Evolutionary conservation across 2,113 vertebrate genomes (phyloP).

Genomic region (Panthera uncia): DNA sequence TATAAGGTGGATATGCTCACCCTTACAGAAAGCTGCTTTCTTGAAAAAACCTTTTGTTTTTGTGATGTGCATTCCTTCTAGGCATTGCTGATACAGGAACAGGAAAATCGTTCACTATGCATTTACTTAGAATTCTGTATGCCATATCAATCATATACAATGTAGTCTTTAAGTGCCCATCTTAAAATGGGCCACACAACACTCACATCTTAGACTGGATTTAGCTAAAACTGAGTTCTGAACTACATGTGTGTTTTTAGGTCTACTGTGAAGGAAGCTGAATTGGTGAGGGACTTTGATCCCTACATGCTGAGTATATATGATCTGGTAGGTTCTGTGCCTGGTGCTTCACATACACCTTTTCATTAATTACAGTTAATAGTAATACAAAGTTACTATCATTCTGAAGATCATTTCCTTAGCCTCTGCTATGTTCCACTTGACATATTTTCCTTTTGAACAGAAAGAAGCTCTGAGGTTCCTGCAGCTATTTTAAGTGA

Average conservation of each 20-base stretch:
- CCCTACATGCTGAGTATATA: background rate
- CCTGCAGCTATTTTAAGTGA: slow-evolving; percentile 24
- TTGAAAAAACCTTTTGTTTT: background rate
- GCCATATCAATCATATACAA: background rate
- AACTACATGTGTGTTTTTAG: background rate
- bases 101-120: background rate
- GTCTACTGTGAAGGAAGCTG: background rate
- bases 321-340: background rate
- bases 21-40: background rate
- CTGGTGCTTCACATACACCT: background rate
- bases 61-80: background rate
- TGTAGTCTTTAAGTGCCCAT: background rate
- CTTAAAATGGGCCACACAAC: background rate
- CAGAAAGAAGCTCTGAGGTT: background rate
- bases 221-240: background rate
- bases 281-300: background rate
- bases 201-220: background rate
- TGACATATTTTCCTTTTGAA: slow-evolving; percentile 29
- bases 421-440: background rate
- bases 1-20: background rate
- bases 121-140: background rate
- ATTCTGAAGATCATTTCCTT: background rate
- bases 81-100: background rate
- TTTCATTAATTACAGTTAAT: background rate
- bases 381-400: background rate